These are phyloP conservation scores for Pomatostomus ruficeps DNA, from an alignment of 2,113 vertebrate genomes.

Conservation along the genomic window DNA sequence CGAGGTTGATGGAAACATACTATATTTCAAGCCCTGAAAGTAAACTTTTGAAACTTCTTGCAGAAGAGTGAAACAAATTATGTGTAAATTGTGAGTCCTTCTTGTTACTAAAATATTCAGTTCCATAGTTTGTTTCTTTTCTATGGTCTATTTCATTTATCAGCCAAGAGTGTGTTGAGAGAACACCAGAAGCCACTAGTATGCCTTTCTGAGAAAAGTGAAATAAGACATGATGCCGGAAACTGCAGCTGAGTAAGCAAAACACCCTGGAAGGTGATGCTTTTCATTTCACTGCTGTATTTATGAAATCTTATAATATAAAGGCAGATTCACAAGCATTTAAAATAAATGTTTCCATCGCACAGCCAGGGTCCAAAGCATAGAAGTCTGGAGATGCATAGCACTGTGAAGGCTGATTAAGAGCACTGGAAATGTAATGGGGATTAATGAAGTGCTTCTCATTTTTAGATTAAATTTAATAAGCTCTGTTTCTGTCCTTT, in stretches of 20 bases:
- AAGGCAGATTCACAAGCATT: neutral
- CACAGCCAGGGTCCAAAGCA: neutral
- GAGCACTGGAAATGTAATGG: neutral
- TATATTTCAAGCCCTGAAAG: neutral
- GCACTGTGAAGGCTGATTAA: neutral
- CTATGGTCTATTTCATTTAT: neutral
- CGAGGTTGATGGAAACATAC: rapidly evolving
- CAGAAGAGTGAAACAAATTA: neutral
- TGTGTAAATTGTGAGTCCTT: neutral
- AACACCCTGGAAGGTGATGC: neutral
- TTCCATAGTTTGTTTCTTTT: rapidly evolving
- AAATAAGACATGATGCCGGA: neutral
- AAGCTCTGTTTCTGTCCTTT: neutral
- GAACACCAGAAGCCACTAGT: neutral
- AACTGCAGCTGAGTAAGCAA: neutral
- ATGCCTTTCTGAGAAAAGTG: neutral
- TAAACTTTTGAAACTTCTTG: neutral
- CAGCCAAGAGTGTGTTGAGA: neutral
- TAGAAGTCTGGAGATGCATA: neutral
- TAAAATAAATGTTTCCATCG: neutral
- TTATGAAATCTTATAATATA: neutral
- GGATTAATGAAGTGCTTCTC: neutral
- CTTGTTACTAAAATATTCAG: neutral
- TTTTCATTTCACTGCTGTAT: neutral
- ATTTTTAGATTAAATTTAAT: neutral